These are phyloP conservation scores for Venusia cambrica DNA, from an alignment of 2,888 invertebrate genomes.

Conservation along the genomic window DNA sequence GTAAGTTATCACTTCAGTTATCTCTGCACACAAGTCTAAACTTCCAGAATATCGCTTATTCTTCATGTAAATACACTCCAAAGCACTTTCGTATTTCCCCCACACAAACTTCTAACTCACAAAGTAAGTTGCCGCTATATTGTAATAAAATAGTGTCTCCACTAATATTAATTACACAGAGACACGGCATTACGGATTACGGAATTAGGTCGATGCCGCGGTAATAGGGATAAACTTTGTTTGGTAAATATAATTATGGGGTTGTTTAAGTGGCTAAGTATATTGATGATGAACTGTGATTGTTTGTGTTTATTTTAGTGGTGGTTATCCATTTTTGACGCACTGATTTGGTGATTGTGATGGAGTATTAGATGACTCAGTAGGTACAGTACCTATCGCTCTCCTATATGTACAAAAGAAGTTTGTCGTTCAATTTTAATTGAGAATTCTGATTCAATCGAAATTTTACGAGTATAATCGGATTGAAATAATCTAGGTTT, in stretches of 20 bases:
- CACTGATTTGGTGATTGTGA: no score
- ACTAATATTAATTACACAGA: slow-evolving; percentile 69
- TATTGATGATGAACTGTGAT: slow-evolving; percentile 29
- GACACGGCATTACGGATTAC: slow-evolving; percentile 58
- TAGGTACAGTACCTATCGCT: no score
- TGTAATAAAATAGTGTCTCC: slow-evolving; percentile 73
- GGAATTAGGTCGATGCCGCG: slow-evolving; percentile 31
- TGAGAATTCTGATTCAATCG: no score
- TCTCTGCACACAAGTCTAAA: no score
- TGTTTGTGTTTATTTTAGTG: slow-evolving; percentile 25
- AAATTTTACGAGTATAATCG: no score
- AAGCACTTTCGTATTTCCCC: slow-evolving; percentile 16
- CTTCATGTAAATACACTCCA: no score
- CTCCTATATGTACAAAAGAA: no score
- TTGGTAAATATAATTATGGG: slow-evolving; percentile 40
- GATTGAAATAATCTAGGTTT: no score
- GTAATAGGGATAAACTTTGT: slow-evolving; percentile 50
- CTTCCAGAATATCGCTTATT: no score
- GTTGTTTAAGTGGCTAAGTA: slow-evolving; percentile 35
- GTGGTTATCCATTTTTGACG: slow-evolving; percentile 12
- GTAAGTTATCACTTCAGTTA: no score
- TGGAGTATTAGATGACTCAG: slow-evolving; percentile 4
- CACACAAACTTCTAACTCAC: slow-evolving; percentile 57
- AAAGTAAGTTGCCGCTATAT: slow-evolving; percentile 58
- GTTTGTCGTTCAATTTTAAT: no score